Percentiles rank a stretch among this genome's conserved stretches.
Evolutionary conservation across 1,140 invertebrate genomes (phyloP).

Genomic region (Chymomyza costata): DNA sequence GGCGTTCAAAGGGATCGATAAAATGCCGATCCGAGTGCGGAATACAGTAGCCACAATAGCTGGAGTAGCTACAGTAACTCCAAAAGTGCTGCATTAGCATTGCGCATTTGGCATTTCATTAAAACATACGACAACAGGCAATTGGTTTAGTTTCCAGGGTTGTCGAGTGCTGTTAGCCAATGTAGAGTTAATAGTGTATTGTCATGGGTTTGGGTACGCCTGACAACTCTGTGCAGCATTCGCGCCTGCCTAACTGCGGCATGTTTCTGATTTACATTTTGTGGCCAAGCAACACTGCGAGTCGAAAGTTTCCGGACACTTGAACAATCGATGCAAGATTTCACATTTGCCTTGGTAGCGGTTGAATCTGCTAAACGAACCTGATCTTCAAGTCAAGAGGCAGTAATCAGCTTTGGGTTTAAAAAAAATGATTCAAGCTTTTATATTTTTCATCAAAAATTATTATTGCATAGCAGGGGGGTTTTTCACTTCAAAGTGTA

Average conservation of each 20-base stretch:
- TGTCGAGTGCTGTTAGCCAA: slow-evolving; percentile 18
- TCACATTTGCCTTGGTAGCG: too few species aligned
- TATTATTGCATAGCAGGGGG: too few species aligned
- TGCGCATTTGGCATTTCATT: slow-evolving; percentile 58
- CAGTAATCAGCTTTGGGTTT: too few species aligned
- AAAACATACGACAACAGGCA: slow-evolving; percentile 10
- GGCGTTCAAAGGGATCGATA: slow-evolving; percentile 40
- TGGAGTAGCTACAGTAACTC: neutral
- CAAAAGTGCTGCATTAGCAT: slow-evolving; percentile 52
- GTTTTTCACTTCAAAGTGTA: too few species aligned
- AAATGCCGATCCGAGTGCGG: slow-evolving; percentile 25
- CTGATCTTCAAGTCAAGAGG: too few species aligned
- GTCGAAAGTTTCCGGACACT: too few species aligned
- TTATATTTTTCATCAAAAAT: too few species aligned
- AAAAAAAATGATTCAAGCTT: too few species aligned
- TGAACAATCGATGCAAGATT: too few species aligned
- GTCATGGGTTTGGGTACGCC: slow-evolving; percentile 6
- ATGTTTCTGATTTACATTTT: slow-evolving; percentile 57
- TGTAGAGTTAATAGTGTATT: neutral
- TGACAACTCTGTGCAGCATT: slow-evolving; percentile 26
- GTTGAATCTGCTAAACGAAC: too few species aligned
- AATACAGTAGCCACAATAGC: slow-evolving; percentile 59
- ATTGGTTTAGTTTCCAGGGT: slow-evolving; percentile 18
- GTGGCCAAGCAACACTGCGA: slow-evolving; percentile 26
- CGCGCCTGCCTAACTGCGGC: slow-evolving; percentile 10